Percentiles rank a stretch among this genome's conserved stretches.
These are phyloP conservation scores for Pseudopodoces humilis DNA, from an alignment of 2,113 vertebrate genomes.

Conservation along the genomic window DNA sequence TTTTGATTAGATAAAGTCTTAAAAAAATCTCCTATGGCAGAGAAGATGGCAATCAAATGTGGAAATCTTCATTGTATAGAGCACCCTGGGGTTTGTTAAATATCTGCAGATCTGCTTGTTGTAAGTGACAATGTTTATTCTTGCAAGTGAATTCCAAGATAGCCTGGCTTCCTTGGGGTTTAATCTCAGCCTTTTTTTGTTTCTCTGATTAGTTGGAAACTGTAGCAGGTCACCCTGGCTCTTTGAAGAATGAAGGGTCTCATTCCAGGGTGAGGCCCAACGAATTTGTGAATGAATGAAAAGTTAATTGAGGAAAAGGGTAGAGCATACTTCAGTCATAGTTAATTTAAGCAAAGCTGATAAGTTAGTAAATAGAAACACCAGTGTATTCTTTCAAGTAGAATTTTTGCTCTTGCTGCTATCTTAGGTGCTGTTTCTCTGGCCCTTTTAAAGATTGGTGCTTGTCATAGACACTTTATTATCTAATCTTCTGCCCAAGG, in stretches of 20 bases:
- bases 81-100: constrained; percentile 48
- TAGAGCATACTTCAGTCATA: constrained; percentile 63
- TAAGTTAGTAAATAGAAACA: constrained; percentile 66
- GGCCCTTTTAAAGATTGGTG: constrained; percentile 46
- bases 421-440: constrained; percentile 62
- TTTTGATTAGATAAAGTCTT: constrained; percentile 58
- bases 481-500: constrained; percentile 54
- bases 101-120: constrained; percentile 52
- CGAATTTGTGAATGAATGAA: constrained; percentile 79
- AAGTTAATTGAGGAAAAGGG: constrained; percentile 78
- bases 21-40: constrained; percentile 7
- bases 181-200: constrained; percentile 65
- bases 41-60: constrained; percentile 60
- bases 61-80: constrained; percentile 42
- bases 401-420: constrained; percentile 49
- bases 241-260: constrained; percentile 76
- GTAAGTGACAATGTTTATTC: constrained; percentile 65
- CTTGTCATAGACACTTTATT: constrained; percentile 58
- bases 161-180: constrained; percentile 49
- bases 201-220: constrained; percentile 72
- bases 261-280: constrained; percentile 70
- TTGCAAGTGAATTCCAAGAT: constrained; percentile 60
- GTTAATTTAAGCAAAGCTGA: constrained; percentile 67
- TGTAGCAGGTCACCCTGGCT: constrained; percentile 63
- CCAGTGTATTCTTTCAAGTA: constrained; percentile 48